Conservation (phyloP, 2,113 vertebrate species). For the Rostratula benghalensis region DNA sequence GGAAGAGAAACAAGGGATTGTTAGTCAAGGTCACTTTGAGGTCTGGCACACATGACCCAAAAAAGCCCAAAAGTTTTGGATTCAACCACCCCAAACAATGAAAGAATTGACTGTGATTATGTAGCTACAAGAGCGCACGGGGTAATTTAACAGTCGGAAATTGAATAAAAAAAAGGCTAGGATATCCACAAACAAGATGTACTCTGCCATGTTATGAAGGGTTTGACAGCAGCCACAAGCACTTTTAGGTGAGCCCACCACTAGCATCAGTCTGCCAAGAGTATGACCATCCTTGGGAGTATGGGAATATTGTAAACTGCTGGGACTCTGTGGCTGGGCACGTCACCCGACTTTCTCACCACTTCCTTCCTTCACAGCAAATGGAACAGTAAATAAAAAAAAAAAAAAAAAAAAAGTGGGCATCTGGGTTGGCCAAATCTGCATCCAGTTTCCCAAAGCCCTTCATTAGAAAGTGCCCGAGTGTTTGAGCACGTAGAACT, state of each 20-base stretch:
- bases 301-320: background rate
- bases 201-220: background rate
- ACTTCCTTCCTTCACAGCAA: constrained; percentile 31
- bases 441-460: background rate
- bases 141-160: background rate
- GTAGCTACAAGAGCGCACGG: background rate
- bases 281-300: background rate
- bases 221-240: background rate
- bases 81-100: background rate
- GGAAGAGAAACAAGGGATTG: constrained; percentile 46
- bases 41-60: constrained; percentile 46
- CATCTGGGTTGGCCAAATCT: background rate
- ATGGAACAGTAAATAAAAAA: background rate
- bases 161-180: background rate
- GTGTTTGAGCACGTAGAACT: background rate
- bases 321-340: background rate
- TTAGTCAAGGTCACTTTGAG: constrained; percentile 48
- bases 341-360: background rate
- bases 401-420: background rate
- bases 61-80: constrained; percentile 46
- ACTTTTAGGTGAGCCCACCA: background rate
- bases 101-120: background rate
- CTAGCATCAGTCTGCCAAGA: background rate
- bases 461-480: background rate
- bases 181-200: background rate